A percentile compares a stretch with the other conserved stretches of the same genome.
Conservation (phyloP, 1,140 invertebrate genomes). For the Copidosoma floridanum region DNA sequence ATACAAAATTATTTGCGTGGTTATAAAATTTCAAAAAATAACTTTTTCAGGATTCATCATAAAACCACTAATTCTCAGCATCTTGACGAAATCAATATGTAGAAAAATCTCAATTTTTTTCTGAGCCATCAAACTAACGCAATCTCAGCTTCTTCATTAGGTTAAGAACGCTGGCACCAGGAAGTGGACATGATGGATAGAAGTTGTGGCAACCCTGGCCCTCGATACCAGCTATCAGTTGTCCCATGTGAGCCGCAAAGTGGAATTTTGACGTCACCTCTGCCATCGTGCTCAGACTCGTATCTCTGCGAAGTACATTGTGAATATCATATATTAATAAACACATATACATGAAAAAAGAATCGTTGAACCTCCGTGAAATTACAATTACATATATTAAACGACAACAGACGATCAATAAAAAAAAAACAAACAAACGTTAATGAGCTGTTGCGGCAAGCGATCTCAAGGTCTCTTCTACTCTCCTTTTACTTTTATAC, state of each 20-base stretch:
- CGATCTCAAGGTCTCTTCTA: constrained; percentile 46
- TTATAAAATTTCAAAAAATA: no score
- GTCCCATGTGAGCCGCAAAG: constrained; percentile 80
- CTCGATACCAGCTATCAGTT: constrained; percentile 69
- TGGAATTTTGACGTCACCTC: constrained; percentile 73
- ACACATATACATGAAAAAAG: no score
- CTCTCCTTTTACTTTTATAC: constrained; percentile 50
- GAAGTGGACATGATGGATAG: constrained; percentile 68
- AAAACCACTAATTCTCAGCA: no score
- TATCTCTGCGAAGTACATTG: constrained; percentile 58
- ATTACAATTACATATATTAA: no score
- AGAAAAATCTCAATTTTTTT: no score
- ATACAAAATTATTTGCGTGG: not conserved
- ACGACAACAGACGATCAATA: no score
- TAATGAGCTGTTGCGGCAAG: constrained; percentile 32
- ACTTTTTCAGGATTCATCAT: not conserved
- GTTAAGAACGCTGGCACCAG: constrained; percentile 64
- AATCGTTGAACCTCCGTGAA: no score
- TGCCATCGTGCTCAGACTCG: constrained; percentile 61
- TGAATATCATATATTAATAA: no score
- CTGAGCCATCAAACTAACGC: no score
- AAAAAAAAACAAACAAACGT: constrained; percentile 25
- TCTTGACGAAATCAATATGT: no score
- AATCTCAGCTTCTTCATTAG: constrained; percentile 67
- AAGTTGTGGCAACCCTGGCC: constrained; percentile 72